Evolutionary conservation across 2,113 vertebrate genomes (phyloP).

Genomic region (Muntiacus muntjak): DNA sequence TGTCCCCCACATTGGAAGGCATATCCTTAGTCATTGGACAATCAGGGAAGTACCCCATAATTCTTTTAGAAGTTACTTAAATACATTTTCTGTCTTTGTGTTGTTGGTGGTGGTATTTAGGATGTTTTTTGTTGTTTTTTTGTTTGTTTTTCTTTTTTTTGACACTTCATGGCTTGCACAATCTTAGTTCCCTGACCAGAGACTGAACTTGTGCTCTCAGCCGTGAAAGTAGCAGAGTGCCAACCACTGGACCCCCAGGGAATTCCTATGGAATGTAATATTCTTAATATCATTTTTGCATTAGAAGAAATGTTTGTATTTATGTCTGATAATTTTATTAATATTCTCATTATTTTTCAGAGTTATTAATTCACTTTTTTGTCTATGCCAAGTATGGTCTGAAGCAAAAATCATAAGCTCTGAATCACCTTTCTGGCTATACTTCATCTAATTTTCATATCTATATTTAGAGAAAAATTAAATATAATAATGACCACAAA

Average conservation of each 20-base stretch:
- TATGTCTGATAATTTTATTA: neutral
- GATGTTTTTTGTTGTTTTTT: neutral
- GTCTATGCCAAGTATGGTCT: neutral
- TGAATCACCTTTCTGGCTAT: neutral
- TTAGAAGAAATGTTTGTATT: neutral
- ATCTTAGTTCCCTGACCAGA: neutral
- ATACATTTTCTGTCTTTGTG: neutral
- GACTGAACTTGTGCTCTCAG: neutral
- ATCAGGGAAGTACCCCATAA: neutral
- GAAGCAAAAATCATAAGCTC: neutral
- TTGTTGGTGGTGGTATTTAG: neutral
- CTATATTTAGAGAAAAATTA: neutral
- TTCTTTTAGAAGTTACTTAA: neutral
- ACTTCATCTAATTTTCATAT: neutral
- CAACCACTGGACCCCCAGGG: neutral
- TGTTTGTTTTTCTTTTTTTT: neutral
- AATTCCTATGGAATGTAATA: neutral
- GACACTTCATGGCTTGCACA: fast-evolving
- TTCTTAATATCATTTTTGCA: neutral
- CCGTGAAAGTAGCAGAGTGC: neutral
- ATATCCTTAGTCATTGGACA: neutral
- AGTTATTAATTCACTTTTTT: neutral
- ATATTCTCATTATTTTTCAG: neutral
- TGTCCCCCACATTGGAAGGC: neutral
- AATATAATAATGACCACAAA: neutral